Evolutionary conservation across 2,797 vertebrate genomes (phyloP).

Genomic region (Tarsius wallacei): DNA sequence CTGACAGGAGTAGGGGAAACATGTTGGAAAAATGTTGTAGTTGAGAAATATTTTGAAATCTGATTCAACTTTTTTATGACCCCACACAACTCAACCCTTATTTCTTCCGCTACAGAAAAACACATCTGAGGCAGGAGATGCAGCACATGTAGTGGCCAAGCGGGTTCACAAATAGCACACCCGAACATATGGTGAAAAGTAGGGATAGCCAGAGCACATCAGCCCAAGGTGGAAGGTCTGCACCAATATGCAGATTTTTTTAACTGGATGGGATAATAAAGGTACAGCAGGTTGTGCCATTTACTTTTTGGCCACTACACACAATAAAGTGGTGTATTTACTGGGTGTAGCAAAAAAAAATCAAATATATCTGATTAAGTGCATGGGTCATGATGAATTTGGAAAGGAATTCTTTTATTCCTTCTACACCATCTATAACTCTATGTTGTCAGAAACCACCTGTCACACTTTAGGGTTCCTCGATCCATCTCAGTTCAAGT

Average conservation of each 20-base stretch:
- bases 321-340: background rate
- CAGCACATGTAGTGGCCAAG: background rate
- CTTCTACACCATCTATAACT: background rate
- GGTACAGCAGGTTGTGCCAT: background rate
- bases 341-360: background rate
- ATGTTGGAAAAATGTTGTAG: background rate
- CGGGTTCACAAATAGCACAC: background rate
- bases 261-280: background rate
- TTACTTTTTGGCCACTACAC: background rate
- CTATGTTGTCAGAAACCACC: background rate
- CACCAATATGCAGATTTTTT: background rate
- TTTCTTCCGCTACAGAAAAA: background rate
- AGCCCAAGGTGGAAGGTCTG: background rate
- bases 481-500: background rate
- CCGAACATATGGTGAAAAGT: background rate
- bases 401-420: background rate
- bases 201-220: background rate
- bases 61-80: background rate
- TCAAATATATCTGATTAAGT: background rate
- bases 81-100: background rate
- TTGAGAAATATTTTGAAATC: background rate
- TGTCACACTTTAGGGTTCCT: background rate
- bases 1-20: background rate
- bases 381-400: background rate
- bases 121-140: background rate